phyloP scores from a whole-genome alignment of 2,888 invertebrate species.

The Drosophila setosimentum region DNA sequence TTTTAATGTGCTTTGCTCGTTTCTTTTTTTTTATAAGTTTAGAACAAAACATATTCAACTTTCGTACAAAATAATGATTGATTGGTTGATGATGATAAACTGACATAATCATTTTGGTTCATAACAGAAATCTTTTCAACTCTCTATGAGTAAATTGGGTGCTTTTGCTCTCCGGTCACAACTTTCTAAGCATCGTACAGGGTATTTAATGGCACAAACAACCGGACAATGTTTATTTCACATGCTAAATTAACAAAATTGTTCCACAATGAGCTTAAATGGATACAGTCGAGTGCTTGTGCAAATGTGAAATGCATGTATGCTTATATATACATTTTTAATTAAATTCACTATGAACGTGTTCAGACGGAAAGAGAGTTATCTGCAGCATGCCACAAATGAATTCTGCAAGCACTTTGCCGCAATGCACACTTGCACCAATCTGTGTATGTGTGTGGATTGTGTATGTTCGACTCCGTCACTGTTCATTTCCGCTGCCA shows the following conservation, averaged over 20 bases:
- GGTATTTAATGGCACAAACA: background rate
- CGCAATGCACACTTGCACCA: conserved; percentile 21
- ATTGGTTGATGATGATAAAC: background rate
- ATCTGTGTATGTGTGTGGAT: conserved; percentile 1
- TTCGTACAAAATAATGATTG: background rate
- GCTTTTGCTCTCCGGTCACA: background rate
- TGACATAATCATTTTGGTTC: background rate
- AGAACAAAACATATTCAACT: background rate
- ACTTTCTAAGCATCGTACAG: background rate
- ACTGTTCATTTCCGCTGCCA: conserved; percentile 56
- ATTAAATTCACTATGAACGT: conserved; percentile 46
- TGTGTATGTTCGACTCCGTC: background rate
- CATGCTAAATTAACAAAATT: conserved; percentile 34
- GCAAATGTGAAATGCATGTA: background rate
- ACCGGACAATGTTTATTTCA: conserved; percentile 11
- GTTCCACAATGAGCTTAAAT: conserved; percentile 15
- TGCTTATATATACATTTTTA: conserved; percentile 35
- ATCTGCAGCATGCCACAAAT: conserved; percentile 61
- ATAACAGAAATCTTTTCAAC: background rate
- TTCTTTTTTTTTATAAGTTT: background rate
- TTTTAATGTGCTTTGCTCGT: background rate
- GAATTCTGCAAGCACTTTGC: conserved; percentile 4
- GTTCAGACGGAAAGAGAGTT: conserved; percentile 32
- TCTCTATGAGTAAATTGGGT: background rate
- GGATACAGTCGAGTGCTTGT: conserved; percentile 11